phyloP scores from a whole-genome alignment of 37 sponge, comb jelly and placozoan genomes.

The Aplysina aerophoba region DNA sequence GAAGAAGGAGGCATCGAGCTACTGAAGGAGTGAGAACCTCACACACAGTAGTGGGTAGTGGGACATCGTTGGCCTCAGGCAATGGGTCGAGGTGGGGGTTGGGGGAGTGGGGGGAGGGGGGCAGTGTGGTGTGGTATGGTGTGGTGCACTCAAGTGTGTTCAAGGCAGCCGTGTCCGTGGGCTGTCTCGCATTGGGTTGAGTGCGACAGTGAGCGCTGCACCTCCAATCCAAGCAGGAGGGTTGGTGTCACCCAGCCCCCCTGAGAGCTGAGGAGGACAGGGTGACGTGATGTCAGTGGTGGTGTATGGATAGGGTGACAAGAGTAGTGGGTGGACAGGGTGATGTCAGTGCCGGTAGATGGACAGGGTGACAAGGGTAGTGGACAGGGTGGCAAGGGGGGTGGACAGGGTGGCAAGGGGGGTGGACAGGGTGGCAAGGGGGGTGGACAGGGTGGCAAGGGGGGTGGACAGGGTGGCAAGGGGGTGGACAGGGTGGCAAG shows the following conservation, averaged over 20 bases:
- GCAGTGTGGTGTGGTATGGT: neutral
- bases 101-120: no score
- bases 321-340: neutral
- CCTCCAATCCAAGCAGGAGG: no score
- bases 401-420: neutral
- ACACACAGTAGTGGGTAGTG: neutral
- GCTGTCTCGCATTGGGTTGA: conserved; percentile 56
- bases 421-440: neutral
- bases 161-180: conserved; percentile 19
- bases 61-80: neutral
- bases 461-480: neutral
- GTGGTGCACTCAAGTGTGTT: conserved; percentile 43
- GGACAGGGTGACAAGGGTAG: neutral
- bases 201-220: conserved; percentile 31
- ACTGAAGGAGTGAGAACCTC: conserved; percentile 67
- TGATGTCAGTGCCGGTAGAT: conserved; percentile 4
- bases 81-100: neutral
- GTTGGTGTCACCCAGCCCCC: no score
- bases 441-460: neutral
- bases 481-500: neutral
- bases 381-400: neutral
- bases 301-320: no score
- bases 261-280: no score
- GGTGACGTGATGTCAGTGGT: no score
- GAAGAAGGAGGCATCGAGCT: conserved; percentile 67